Conservation (phyloP, 2,113 vertebrate genomes). For the Misgurnus anguillicaudatus region DNA sequence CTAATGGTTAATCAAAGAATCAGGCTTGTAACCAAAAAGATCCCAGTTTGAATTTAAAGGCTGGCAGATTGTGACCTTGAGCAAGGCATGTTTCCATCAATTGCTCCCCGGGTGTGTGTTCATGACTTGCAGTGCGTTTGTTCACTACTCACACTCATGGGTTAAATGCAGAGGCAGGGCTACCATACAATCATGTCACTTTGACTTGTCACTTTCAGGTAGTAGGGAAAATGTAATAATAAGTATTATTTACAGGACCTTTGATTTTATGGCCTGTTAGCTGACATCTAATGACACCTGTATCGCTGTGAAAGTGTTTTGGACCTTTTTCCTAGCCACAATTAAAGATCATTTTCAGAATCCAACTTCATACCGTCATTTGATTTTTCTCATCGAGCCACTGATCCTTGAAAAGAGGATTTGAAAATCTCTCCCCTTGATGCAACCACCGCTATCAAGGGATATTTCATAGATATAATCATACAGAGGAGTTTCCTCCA, state of each 20-base stretch:
- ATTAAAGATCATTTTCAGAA: constrained; percentile 13
- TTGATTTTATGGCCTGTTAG: neutral
- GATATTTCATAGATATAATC: constrained; percentile 29
- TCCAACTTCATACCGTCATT: neutral
- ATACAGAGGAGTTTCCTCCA: constrained; percentile 19
- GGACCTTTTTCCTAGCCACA: neutral
- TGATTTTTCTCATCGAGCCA: constrained; percentile 20
- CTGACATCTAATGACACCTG: constrained; percentile 21
- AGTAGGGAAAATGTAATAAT: too few relatives aligned
- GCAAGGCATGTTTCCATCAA: too few relatives aligned
- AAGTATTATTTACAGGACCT: neutral
- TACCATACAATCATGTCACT: too few relatives aligned
- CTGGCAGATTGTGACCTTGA: too few relatives aligned
- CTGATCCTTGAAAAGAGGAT: constrained; percentile 52
- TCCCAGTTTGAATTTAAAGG: too few relatives aligned
- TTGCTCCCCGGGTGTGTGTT: too few relatives aligned
- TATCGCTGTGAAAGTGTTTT: neutral
- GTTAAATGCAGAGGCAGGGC: too few relatives aligned
- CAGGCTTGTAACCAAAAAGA: too few relatives aligned
- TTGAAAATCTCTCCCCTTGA: constrained; percentile 35
- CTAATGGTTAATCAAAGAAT: too few relatives aligned
- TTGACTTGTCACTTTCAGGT: too few relatives aligned
- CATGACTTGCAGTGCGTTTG: too few relatives aligned
- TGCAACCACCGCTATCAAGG: constrained; percentile 40
- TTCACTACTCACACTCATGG: too few relatives aligned